A percentile compares a stretch with the other conserved stretches of the same genome.
Evolutionary conservation across 1,140 invertebrate genomes (phyloP).

Genomic region (Spodoptera litura): DNA sequence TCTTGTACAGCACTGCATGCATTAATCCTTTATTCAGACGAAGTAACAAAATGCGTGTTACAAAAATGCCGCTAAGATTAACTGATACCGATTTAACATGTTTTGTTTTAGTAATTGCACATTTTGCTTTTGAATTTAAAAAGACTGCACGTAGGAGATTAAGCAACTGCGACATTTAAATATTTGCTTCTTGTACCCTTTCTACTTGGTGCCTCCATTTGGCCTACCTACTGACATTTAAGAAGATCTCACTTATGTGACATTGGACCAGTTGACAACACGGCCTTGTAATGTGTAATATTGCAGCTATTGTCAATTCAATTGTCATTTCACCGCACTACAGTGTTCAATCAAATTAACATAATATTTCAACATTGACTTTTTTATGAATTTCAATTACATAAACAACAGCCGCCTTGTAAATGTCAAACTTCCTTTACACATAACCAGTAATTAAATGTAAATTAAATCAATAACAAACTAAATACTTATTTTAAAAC

Average conservation of each 20-base stretch:
- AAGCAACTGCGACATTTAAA: conserved; percentile 47
- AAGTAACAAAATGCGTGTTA: not conserved
- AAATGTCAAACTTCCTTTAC: conserved; percentile 16
- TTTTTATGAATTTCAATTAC: conserved; percentile 31
- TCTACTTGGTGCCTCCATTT: conserved; percentile 45
- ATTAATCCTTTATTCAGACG: conserved; percentile 13
- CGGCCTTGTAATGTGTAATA: conserved; percentile 55
- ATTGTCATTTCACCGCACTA: conserved; percentile 56
- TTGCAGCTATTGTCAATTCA: conserved; percentile 56
- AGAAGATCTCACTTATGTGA: conserved; percentile 60
- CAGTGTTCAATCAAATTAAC: conserved; percentile 57
- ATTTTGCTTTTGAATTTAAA: not conserved
- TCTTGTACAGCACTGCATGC: conserved; percentile 32
- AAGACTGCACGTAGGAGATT: conserved; percentile 34
- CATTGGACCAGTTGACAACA: conserved; percentile 61
- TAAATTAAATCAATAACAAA: not conserved
- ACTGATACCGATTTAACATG: conserved; percentile 5
- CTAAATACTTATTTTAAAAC: not conserved
- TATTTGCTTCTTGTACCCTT: conserved; percentile 52
- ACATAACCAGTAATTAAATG: not conserved
- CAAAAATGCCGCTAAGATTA: conserved; percentile 5
- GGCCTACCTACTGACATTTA: conserved; percentile 73
- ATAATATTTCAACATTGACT: conserved; percentile 57
- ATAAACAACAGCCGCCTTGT: not conserved
- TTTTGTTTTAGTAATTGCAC: conserved; percentile 33